Evolutionary conservation across 1,140 invertebrate species (phyloP), one percentile per base, ranked within the genome.

Genomic region (Drosophila mauritiana): DNA sequence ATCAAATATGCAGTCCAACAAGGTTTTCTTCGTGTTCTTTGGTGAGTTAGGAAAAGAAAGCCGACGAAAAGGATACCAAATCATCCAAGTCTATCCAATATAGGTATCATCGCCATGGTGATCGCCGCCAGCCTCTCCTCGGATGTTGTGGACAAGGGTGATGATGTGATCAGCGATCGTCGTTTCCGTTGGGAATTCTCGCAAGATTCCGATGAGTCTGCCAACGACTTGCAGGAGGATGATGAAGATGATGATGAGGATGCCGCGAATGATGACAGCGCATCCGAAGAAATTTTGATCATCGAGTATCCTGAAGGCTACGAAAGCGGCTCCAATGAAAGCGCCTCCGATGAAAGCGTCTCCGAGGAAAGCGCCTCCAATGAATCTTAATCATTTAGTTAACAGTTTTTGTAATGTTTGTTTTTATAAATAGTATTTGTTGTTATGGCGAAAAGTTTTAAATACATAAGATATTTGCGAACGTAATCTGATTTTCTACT

Each of bases 151-250:
- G 46, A 58, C 8, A 11, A 61, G 6, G 69, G 68, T 2, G 39
- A 10, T 27, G 36, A 70, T 70, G 40, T 20, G n/a, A 86, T 86
- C 39, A 74, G 64, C 17, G 82, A 86, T 55, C 82, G 82, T 52
- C 82, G 82, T n/a, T 86, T 31, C 65, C 82, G 82, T 22, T 86
- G 82, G 82, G 25, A 7, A 0, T 57, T 46, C 1, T 84, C 81
- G 7, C 11, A 70, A 1, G 31, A 42, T 0, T 20, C 4, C 8
- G 52, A 70, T 8, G 36, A 54, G 27, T 42, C 27, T 42, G 42
- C 43, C 11, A 25, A 69, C 25, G 67, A 48, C 1, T 17, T 27
- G 10, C 31, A 61, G 5, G 59, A 46, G 1, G 42, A 27, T 27
- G 59, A 70, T 5, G 17, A 15, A 5, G 40, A 27, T 7, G 42